These are phyloP conservation scores for Xylota sylvarum DNA, from an alignment of 2,888 invertebrate genomes.

Conservation along the genomic window DNA sequence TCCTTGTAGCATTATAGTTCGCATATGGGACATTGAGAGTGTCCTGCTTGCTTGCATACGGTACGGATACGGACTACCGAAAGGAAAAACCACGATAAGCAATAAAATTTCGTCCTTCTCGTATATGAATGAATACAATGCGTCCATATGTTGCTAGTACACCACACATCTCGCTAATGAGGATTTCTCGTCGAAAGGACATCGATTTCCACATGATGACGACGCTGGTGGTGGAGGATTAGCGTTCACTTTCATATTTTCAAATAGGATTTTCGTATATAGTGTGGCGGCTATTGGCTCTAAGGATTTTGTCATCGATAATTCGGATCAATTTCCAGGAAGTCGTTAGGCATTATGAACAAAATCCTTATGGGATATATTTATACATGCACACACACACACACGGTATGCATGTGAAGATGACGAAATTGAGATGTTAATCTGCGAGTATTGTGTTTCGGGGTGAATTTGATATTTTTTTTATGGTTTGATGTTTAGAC, in stretches of 20 bases:
- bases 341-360: constrained; percentile 44
- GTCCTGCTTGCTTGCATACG: constrained; percentile 34
- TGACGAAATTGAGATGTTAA: constrained; percentile 62
- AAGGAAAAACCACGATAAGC: constrained; percentile 17
- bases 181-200: constrained; percentile 66
- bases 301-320: constrained; percentile 57
- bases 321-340: constrained; percentile 65
- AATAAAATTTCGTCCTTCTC: constrained; percentile 40
- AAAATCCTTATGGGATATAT: constrained; percentile 37
- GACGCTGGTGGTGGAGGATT: constrained; percentile 32
- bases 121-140: neutral
- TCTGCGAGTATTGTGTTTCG: constrained; percentile 51
- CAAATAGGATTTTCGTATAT: constrained; percentile 48
- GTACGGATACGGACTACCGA: constrained; percentile 9
- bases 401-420: constrained; percentile 8
- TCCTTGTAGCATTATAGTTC: constrained; percentile 46
- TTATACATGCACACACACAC: no score
- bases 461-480: constrained; percentile 53
- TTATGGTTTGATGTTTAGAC: constrained; percentile 17
- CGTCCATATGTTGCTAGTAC: constrained; percentile 48
- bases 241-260: constrained; percentile 58
- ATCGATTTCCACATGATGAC: constrained; percentile 39
- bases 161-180: constrained; percentile 64
- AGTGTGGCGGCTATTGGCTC: constrained; percentile 17
- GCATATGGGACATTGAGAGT: constrained; percentile 26